phyloP scores from a whole-genome alignment of 1,140 invertebrate species.

The Nasonia giraulti region DNA sequence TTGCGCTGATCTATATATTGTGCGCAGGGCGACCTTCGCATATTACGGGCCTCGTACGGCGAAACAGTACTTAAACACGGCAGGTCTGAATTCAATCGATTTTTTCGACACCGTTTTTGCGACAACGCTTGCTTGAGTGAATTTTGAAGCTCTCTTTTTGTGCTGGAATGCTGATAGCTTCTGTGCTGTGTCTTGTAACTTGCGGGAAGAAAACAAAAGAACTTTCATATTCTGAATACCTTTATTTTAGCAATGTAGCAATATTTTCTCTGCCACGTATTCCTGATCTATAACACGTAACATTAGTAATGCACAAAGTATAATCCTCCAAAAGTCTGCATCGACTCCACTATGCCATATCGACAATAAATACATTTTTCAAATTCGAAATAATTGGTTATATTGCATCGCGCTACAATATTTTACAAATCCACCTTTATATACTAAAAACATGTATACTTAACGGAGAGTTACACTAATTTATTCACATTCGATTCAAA shows the following conservation, averaged over 20 bases:
- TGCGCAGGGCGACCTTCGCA: background rate
- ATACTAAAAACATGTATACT: background rate
- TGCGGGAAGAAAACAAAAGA: background rate
- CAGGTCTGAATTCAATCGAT: background rate
- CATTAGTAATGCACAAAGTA: background rate
- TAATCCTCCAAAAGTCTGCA: background rate
- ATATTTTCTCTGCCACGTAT: background rate
- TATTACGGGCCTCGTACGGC: background rate
- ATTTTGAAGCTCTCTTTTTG: too few species aligned
- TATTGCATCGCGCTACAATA: background rate
- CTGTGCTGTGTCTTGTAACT: background rate
- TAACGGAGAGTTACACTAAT: background rate
- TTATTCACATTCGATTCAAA: background rate
- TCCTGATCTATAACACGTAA: background rate
- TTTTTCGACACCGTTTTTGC: background rate
- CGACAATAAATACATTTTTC: slow-evolving; percentile 18
- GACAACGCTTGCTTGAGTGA: too few species aligned
- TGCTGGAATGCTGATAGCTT: too few species aligned
- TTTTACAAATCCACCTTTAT: slow-evolving; percentile 16
- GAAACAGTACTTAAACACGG: background rate
- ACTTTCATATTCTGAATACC: background rate
- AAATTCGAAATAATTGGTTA: slow-evolving; percentile 1
- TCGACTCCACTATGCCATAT: background rate
- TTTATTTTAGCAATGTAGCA: slow-evolving; percentile 13
- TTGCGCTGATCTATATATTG: background rate